Evolutionary conservation across 2,888 invertebrate genomes (phyloP).

Genomic region (Luperina nickerlii): DNA sequence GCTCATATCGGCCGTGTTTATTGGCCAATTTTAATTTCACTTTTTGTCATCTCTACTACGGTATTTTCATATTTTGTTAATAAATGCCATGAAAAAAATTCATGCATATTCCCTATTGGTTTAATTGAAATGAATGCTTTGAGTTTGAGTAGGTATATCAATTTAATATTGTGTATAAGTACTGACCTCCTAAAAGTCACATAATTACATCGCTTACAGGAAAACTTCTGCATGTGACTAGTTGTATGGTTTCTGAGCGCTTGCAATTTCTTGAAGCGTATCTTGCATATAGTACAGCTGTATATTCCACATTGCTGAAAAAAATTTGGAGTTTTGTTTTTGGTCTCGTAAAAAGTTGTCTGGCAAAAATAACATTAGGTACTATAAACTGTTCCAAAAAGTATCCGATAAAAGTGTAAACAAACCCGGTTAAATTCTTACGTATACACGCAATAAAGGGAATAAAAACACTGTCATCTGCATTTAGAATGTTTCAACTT

Average conservation of each 20-base stretch:
- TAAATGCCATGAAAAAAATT: too few species aligned
- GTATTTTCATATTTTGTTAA: too few species aligned
- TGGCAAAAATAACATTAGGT: too few species aligned
- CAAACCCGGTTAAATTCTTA: neutral
- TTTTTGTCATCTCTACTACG: too few species aligned
- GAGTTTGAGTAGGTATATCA: too few species aligned
- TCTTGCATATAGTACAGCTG: constrained; percentile 85
- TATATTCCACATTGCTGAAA: constrained; percentile 82
- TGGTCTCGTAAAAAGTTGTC: neutral
- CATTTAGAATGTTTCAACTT: too few species aligned
- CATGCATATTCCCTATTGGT: too few species aligned
- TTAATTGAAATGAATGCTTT: too few species aligned
- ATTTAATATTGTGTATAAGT: neutral
- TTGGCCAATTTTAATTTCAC: too few species aligned
- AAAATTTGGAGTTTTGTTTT: neutral
- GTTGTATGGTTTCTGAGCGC: constrained; percentile 83
- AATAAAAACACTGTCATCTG: too few species aligned
- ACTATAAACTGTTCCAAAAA: neutral
- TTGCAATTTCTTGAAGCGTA: constrained; percentile 77
- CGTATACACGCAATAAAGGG: too few species aligned
- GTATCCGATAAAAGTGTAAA: neutral
- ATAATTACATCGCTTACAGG: constrained; percentile 83
- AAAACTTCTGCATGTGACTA: constrained; percentile 84
- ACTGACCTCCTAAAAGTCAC: constrained; percentile 80
- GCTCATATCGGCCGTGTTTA: too few species aligned